phyloP scores from a whole-genome alignment of 2,797 vertebrate genomes.

The Perodicticus potto region DNA sequence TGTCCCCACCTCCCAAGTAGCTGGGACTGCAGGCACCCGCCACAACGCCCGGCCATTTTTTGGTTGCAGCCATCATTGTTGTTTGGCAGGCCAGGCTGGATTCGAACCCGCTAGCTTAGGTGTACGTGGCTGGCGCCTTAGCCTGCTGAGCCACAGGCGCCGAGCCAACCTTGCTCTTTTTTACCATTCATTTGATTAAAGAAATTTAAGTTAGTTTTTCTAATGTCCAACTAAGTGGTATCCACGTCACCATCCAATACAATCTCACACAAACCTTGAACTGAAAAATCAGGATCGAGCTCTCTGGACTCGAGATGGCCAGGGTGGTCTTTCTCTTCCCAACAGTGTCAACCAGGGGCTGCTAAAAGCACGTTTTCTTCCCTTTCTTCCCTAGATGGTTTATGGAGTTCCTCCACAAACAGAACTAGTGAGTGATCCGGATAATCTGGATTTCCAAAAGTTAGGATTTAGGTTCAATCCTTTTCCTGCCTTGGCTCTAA shows the following conservation, averaged over 20 bases:
- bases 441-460: neutral
- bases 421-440: neutral
- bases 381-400: neutral
- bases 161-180: neutral
- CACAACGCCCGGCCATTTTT: too few species aligned
- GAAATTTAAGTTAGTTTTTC: neutral
- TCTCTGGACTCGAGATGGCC: neutral
- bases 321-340: neutral
- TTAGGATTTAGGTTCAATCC: neutral
- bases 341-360: neutral
- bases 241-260: neutral
- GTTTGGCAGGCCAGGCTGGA: too few species aligned
- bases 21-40: too few species aligned
- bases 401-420: neutral
- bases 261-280: neutral
- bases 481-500: neutral
- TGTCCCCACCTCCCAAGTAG: too few species aligned
- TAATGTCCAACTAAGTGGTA: neutral
- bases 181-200: conserved; percentile 3
- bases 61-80: too few species aligned
- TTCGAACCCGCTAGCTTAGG: too few species aligned
- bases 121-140: too few species aligned
- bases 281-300: neutral
- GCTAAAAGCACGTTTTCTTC: neutral
- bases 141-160: too few species aligned